These are phyloP conservation scores for Fratercula arctica DNA, from an alignment of 2,797 vertebrate species.

Conservation along the genomic window DNA sequence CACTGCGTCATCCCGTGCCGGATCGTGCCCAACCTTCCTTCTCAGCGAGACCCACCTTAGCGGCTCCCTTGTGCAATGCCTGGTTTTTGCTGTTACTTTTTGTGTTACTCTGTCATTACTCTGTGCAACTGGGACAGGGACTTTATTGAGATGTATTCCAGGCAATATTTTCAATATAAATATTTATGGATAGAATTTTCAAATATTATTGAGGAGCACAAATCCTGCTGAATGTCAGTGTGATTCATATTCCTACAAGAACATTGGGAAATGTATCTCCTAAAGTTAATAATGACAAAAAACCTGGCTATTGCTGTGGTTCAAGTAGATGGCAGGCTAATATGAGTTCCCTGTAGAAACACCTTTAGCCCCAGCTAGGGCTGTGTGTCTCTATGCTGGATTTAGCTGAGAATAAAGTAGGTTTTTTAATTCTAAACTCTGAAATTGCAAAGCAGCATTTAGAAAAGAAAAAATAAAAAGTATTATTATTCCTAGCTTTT, in stretches of 20 bases:
- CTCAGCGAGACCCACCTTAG: neutral
- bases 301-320: neutral
- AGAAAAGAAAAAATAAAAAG: neutral
- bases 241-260: conserved; percentile 40
- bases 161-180: conserved; percentile 54
- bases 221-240: conserved; percentile 24
- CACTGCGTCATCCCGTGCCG: too few relatives aligned
- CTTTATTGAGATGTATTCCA: conserved; percentile 39
- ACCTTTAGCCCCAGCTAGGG: neutral
- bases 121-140: neutral
- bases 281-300: neutral
- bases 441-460: conserved; percentile 6
- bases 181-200: conserved; percentile 49
- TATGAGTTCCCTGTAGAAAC: neutral
- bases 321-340: neutral
- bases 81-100: neutral
- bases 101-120: neutral
- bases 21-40: neutral
- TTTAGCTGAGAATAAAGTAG: conserved; percentile 3
- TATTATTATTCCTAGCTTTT: conserved; percentile 11
- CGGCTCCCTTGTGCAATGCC: neutral
- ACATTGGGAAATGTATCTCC: neutral
- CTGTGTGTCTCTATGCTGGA: neutral
- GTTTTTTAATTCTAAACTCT: conserved; percentile 32
- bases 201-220: conserved; percentile 21